phyloP scores from a whole-genome alignment of 2,888 invertebrate species.

The Euspilapteryx auroguttella region DNA sequence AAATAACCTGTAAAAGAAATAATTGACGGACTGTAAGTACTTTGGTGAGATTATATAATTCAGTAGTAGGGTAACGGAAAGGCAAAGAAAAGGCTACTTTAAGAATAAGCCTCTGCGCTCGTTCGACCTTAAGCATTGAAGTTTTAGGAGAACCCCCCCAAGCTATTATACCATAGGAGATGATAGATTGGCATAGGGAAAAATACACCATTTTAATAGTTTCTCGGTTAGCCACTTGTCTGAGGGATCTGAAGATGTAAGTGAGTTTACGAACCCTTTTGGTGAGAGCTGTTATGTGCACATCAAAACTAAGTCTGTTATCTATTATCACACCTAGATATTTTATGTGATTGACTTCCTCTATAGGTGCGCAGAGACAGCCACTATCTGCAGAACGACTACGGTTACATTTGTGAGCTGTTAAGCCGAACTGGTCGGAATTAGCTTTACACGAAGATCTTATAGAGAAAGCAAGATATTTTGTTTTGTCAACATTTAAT shows the following conservation, averaged over 20 bases:
- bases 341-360: too few species aligned
- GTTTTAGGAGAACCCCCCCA: conserved; percentile 2
- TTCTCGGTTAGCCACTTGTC: not conserved
- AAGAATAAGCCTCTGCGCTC: conserved; percentile 1
- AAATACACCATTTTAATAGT: conserved; percentile 2
- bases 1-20: too few species aligned
- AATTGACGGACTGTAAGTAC: conserved; percentile 1
- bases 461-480: too few species aligned
- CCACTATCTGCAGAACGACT: too few species aligned
- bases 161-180: not conserved
- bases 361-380: too few species aligned
- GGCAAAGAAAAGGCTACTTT: not conserved
- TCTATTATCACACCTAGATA: too few species aligned
- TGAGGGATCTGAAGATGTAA: not conserved
- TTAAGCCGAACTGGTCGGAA: too few species aligned
- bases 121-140: not conserved
- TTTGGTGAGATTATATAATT: not conserved
- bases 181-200: conserved; percentile 1
- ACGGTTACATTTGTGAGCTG: too few species aligned
- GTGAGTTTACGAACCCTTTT: not conserved
- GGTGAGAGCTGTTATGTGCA: too few species aligned
- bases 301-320: too few species aligned
- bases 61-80: not conserved
- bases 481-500: too few species aligned
- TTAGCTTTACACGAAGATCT: too few species aligned